A percentile compares a stretch with the other conserved stretches of the same genome.
phyloP scores from a whole-genome alignment of 1,140 invertebrate species.

The Saxidomus purpurata region DNA sequence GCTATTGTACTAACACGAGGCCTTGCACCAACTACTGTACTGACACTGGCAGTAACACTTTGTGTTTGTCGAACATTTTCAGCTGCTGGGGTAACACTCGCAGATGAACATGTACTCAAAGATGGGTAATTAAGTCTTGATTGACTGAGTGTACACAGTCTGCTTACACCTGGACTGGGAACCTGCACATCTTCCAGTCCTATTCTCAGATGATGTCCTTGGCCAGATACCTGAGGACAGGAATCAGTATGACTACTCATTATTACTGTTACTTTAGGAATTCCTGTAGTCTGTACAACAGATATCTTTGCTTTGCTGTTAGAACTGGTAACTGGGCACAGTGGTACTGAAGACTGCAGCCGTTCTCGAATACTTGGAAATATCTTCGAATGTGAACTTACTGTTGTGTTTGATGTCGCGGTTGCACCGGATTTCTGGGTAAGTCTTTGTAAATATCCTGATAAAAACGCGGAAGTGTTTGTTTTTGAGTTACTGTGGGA shows the following conservation, averaged over 20 bases:
- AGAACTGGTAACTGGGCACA: not conserved
- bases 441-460: not conserved
- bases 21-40: not conserved
- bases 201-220: too few relatives aligned
- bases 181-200: too few relatives aligned
- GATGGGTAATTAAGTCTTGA: not conserved
- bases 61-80: not conserved
- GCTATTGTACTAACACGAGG: not conserved
- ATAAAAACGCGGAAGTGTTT: not conserved
- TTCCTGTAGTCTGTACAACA: constrained; percentile 10
- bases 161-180: not conserved
- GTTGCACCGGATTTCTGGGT: not conserved
- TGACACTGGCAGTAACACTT: not conserved
- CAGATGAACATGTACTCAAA: not conserved
- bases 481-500: not conserved
- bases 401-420: not conserved
- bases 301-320: not conserved
- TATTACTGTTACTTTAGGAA: constrained; percentile 59
- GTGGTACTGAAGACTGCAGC: constrained; percentile 18
- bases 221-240: not conserved
- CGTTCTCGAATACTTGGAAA: constrained; percentile 48
- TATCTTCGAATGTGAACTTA: not conserved
- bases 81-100: not conserved
- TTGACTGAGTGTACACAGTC: not conserved
- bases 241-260: constrained; percentile 24